A percentile compares a stretch with the other conserved stretches of the same genome.
These are phyloP conservation scores for Brachionichthys hirsutus DNA, from an alignment of 2,113 vertebrate species.

Conservation along the genomic window DNA sequence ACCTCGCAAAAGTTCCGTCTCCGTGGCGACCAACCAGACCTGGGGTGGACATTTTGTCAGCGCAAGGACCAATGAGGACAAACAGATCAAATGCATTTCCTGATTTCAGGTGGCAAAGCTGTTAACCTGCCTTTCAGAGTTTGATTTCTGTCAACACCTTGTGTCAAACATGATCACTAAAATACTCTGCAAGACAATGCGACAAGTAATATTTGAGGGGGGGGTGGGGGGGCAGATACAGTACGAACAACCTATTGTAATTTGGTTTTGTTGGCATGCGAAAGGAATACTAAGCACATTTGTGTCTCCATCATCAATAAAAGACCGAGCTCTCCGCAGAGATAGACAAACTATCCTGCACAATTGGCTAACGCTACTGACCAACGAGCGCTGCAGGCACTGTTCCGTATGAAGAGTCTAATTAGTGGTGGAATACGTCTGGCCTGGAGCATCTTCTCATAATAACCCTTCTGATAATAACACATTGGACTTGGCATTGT, in stretches of 20 bases:
- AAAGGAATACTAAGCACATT: constrained; percentile 81
- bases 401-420: constrained; percentile 43
- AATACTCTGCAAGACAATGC: constrained; percentile 44
- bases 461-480: constrained; percentile 25
- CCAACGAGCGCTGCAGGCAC: constrained; percentile 60
- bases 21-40: not conserved
- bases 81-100: constrained; percentile 38
- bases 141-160: constrained; percentile 49
- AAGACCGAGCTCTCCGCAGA: constrained; percentile 69
- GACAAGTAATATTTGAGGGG: constrained; percentile 44
- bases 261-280: constrained; percentile 78
- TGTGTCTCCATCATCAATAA: constrained; percentile 72
- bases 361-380: constrained; percentile 64
- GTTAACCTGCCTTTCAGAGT: constrained; percentile 63
- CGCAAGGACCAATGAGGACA: constrained; percentile 39
- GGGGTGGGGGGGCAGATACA: too few species aligned
- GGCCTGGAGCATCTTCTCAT: constrained; percentile 42
- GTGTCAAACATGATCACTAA: constrained; percentile 41
- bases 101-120: constrained; percentile 41
- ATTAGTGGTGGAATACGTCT: constrained; percentile 48
- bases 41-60: constrained; percentile 45
- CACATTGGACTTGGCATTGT: constrained; percentile 36
- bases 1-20: constrained; percentile 46
- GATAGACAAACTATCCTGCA: constrained; percentile 62
- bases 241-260: constrained; percentile 54